A percentile compares a stretch with the other conserved stretches of the same genome.
Evolutionary conservation across 2,113 vertebrate genomes (phyloP).

Genomic region (Formicarius rufipectus): DNA sequence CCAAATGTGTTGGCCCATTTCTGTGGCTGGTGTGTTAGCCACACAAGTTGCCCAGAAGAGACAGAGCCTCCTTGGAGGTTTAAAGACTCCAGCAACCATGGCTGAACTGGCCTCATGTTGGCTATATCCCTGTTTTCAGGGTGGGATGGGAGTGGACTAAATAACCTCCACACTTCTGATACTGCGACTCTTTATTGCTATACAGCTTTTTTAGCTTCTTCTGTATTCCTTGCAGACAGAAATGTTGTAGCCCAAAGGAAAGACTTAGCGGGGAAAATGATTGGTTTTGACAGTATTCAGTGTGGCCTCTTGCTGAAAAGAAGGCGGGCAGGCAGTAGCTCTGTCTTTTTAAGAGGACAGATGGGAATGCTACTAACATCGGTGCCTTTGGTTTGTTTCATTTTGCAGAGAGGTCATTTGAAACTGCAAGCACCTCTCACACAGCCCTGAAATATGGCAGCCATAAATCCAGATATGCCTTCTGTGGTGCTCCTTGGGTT

Average conservation of each 20-base stretch:
- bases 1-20: not conserved
- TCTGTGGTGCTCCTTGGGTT: not conserved
- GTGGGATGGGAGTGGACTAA: not conserved
- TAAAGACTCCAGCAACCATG: not conserved
- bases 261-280: conserved; percentile 7
- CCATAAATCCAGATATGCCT: conserved; percentile 7
- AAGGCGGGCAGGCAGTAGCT: not conserved
- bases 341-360: conserved; percentile 24
- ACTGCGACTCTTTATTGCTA: not conserved
- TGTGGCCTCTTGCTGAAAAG: not conserved
- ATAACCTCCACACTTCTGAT: not conserved
- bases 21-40: not conserved
- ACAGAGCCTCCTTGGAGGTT: not conserved
- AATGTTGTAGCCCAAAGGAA: not conserved
- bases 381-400: not conserved
- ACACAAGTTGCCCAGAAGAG: not conserved
- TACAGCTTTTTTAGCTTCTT: not conserved
- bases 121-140: not conserved
- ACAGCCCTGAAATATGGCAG: conserved; percentile 7
- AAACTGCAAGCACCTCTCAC: not conserved
- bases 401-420: conserved; percentile 12
- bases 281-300: not conserved
- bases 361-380: not conserved
- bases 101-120: not conserved
- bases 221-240: not conserved